phyloP scores from a whole-genome alignment of 2,113 vertebrate genomes.

The Tympanuchus pallidicinctus region DNA sequence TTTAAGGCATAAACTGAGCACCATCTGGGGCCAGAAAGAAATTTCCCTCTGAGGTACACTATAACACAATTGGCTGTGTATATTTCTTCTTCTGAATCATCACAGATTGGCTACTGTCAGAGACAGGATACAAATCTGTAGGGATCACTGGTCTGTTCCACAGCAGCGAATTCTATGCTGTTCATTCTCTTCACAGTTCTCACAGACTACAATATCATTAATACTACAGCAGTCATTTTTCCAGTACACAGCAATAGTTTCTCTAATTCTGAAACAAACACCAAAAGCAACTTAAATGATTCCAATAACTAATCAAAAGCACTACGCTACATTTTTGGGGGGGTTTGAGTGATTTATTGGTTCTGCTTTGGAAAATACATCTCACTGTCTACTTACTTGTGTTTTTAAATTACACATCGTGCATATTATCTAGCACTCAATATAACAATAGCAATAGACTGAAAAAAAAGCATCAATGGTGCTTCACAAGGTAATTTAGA shows the following conservation, averaged over 20 bases:
- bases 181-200: conserved; percentile 56
- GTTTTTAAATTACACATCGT: conserved; percentile 55
- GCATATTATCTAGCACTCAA: conserved; percentile 21
- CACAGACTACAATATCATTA: conserved; percentile 73
- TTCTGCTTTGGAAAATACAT: conserved; percentile 25
- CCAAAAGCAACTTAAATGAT: conserved; percentile 21
- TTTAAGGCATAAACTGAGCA: conserved; percentile 67
- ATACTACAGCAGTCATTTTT: conserved; percentile 60
- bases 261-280: conserved; percentile 60
- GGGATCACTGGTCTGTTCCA: conserved; percentile 45
- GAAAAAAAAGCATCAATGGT: conserved; percentile 28
- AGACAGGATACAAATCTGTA: conserved; percentile 25
- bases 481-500: conserved; percentile 67
- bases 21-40: conserved; percentile 58
- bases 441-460: conserved; percentile 40
- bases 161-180: conserved; percentile 21
- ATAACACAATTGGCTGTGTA: conserved; percentile 22
- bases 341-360: conserved; percentile 45
- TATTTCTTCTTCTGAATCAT: conserved; percentile 67
- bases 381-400: conserved; percentile 31
- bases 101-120: conserved; percentile 52
- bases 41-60: conserved; percentile 54
- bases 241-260: conserved; percentile 66
- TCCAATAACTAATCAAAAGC: conserved; percentile 41
- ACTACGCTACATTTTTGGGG: conserved; percentile 20